Conservation (phyloP, 2,888 invertebrate genomes). For the Branchipolynoe longqiensis region DNA sequence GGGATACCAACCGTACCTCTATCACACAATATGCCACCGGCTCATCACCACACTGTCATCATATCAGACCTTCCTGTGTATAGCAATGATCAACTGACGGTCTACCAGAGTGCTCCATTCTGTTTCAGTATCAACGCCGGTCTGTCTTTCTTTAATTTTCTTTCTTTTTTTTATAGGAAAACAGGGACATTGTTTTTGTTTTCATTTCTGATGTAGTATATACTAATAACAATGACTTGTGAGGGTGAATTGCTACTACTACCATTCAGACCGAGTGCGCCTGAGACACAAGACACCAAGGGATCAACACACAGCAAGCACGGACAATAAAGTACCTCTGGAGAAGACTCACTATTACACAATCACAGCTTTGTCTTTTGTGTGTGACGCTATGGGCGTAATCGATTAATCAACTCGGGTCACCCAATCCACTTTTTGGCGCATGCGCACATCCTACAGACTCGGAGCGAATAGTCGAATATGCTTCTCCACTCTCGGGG, state of each 20-base stretch:
- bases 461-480: too few species aligned
- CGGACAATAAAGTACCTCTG: conserved; percentile 57
- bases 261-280: conserved; percentile 34
- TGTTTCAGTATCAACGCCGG: conserved; percentile 14
- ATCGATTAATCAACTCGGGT: too few species aligned
- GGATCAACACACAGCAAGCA: conserved; percentile 54
- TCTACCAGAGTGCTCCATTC: neutral
- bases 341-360: conserved; percentile 50
- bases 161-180: conserved; percentile 1
- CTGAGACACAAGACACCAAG: conserved; percentile 56
- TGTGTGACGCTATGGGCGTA: too few species aligned
- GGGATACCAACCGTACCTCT: neutral
- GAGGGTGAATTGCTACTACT: conserved; percentile 14
- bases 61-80: conserved; percentile 7
- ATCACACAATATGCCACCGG: neutral
- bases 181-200: conserved; percentile 36
- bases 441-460: too few species aligned
- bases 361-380: neutral
- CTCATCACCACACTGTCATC: neutral
- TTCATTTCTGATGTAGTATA: conserved; percentile 25
- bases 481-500: too few species aligned
- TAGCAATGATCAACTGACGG: neutral
- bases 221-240: conserved; percentile 29
- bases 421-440: too few species aligned
- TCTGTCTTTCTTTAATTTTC: neutral